Evolutionary conservation across 2,888 invertebrate genomes (phyloP), one percentile per base, ranked within the genome.

Genomic region (Nephrotoma flavescens): DNA sequence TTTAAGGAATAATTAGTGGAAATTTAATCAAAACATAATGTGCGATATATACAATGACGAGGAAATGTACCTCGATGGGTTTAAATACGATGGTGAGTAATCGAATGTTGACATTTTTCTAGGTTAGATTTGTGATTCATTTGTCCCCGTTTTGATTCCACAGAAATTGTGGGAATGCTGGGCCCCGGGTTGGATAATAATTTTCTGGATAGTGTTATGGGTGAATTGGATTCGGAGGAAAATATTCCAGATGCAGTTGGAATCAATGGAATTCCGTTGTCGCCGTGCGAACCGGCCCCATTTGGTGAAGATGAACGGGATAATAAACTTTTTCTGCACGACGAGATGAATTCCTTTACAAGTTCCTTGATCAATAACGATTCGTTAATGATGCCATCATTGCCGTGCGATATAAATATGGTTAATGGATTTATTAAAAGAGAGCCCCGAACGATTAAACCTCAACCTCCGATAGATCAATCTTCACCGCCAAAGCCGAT

Each of bases 31-130:
- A 83, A 7, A 41, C 41, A 15, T 31, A 71, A 71, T 71, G 71
- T 71, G 71, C 31, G 71, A 71, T 31, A 41, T 84, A 9, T 42
- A 84, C n/a, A 42, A 41, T 15, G 84, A 84, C 42, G 84, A 84
- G 84, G 84, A 84, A 84, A 84, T 84, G 84, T 84, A 84, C 42
- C 84, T 84, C 42, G 84, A 84, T 84, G 84, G 84, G 41, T 84
- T 84, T 84, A 84, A 84, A n/a, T 84, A 84, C 15, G 84, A 84
- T 42, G 84, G 84, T 84, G 42, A 42, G 84, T 84, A 31, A 41
- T 42, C 15, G 42, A 47, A 12, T 47, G 11, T 47, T 47, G 47
- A 11, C 42, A 84, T 6, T 41, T 42, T 41, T 12, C 42, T 5
- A 84, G 41, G 42, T 84, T 84, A 42, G n/a, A 41, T n/a, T 84